A percentile compares a stretch with the other conserved stretches of the same genome.
Evolutionary conservation across 2,888 invertebrate species (phyloP).

Genomic region (Hypolimnas misippus): DNA sequence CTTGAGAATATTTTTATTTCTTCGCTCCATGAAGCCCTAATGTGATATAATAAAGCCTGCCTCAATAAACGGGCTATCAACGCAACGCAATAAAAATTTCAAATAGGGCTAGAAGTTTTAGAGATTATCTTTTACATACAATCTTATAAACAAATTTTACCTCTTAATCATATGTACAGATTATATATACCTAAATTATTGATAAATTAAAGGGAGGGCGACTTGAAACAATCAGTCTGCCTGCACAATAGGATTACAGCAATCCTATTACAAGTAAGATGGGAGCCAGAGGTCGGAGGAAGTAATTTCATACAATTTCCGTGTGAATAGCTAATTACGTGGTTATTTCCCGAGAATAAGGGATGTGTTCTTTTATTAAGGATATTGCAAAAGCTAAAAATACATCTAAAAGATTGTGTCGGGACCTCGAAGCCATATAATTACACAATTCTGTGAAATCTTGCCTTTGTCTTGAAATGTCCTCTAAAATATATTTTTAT

Average conservation of each 20-base stretch:
- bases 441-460: neutral
- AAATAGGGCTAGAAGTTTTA: too few relatives aligned
- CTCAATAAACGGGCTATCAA: too few relatives aligned
- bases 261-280: constrained; percentile 17
- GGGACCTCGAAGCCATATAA: neutral
- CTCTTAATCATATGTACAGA: too few relatives aligned
- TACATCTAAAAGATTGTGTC: neutral
- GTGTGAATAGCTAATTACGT: constrained; percentile 33
- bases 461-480: neutral
- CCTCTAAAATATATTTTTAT: neutral
- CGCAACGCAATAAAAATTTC: too few relatives aligned
- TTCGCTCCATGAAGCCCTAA: too few relatives aligned
- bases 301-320: constrained; percentile 32
- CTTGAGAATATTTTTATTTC: too few relatives aligned
- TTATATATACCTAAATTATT: too few relatives aligned
- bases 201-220: neutral
- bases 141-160: too few relatives aligned
- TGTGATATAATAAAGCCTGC: too few relatives aligned
- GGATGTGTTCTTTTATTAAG: constrained; percentile 27
- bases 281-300: constrained; percentile 12
- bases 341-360: constrained; percentile 24
- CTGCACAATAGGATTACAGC: constrained; percentile 13
- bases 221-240: constrained; percentile 8
- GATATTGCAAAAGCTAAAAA: constrained; percentile 15
- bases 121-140: too few relatives aligned